Conservation (phyloP, 2,888 invertebrate genomes). For the Thera britannica region DNA sequence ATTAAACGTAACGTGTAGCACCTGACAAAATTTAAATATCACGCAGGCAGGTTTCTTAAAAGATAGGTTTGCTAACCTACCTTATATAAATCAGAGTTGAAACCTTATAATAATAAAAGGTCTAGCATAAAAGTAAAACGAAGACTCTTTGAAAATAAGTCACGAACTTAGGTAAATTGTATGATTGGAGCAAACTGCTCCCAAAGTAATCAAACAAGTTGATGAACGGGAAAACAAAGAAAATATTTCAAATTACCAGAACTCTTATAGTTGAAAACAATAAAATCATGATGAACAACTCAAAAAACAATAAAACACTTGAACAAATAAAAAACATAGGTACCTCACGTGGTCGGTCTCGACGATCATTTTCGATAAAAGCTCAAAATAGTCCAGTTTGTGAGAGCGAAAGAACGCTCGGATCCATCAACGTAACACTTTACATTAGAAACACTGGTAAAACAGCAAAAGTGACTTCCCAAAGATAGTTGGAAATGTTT, state of each 20-base stretch:
- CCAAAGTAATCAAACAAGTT: slow-evolving; percentile 29
- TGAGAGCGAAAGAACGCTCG: slow-evolving; percentile 59
- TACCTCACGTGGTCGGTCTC: slow-evolving; percentile 84
- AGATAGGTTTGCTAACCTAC: not conserved
- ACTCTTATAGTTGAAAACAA: slow-evolving; percentile 42
- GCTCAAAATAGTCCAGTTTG: slow-evolving; percentile 72
- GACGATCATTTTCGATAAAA: slow-evolving; percentile 82
- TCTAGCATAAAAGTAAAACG: not conserved
- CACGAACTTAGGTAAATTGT: slow-evolving; percentile 19
- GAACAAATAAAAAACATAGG: slow-evolving; percentile 69
- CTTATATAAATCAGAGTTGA: not conserved
- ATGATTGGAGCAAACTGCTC: slow-evolving; percentile 29
- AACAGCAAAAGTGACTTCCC: slow-evolving; percentile 69
- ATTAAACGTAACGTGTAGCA: too few relatives aligned
- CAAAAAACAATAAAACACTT: slow-evolving; percentile 65
- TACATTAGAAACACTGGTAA: slow-evolving; percentile 63
- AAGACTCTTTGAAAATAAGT: slow-evolving; percentile 27
- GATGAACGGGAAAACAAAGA: slow-evolving; percentile 36
- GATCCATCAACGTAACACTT: slow-evolving; percentile 78
- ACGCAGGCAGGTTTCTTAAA: not conserved
- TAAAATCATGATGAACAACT: slow-evolving; percentile 47
- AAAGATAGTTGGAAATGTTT: slow-evolving; percentile 72
- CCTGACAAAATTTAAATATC: too few relatives aligned
- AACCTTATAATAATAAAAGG: not conserved
- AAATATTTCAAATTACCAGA: slow-evolving; percentile 27